Conservation (phyloP, 2,888 invertebrate genomes). For the Iphiclides podalirius region DNA sequence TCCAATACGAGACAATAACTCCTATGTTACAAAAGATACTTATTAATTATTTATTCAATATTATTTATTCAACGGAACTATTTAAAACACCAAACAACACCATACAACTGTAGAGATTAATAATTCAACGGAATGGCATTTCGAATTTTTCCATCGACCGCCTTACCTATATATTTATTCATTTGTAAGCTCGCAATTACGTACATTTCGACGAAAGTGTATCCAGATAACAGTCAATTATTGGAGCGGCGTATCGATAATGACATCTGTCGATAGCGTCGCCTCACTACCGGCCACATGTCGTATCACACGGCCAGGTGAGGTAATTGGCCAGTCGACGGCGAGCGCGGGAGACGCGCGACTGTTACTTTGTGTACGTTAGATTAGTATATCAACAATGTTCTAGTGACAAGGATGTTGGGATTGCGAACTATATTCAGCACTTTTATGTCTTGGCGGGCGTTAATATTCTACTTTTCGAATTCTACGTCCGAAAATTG, state of each 20-base stretch:
- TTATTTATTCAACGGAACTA: too few species aligned
- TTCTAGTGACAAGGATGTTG: slow-evolving; percentile 25
- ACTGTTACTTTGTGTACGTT: too few species aligned
- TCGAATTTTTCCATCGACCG: not conserved
- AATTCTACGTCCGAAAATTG: too few species aligned
- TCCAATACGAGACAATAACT: too few species aligned
- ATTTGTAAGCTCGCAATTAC: not conserved
- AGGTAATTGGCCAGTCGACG: slow-evolving; percentile 60
- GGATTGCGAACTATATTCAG: slow-evolving; percentile 22
- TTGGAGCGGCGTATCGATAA: slow-evolving; percentile 25
- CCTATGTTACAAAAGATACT: too few species aligned
- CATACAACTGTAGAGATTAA: not conserved
- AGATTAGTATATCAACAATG: not conserved
- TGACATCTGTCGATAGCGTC: slow-evolving; percentile 37
- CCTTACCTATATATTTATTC: not conserved
- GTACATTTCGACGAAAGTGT: slow-evolving; percentile 2
- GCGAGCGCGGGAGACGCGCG: slow-evolving; percentile 26
- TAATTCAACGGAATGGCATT: not conserved
- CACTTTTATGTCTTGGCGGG: not conserved
- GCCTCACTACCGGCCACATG: slow-evolving; percentile 47
- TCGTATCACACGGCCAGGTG: slow-evolving; percentile 49
- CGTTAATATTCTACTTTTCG: too few species aligned
- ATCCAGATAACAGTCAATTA: slow-evolving; percentile 18
- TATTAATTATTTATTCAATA: too few species aligned
- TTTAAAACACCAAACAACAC: too few species aligned